phyloP scores from a whole-genome alignment of 2,888 invertebrate species.

The Stenichneumon culpator region DNA sequence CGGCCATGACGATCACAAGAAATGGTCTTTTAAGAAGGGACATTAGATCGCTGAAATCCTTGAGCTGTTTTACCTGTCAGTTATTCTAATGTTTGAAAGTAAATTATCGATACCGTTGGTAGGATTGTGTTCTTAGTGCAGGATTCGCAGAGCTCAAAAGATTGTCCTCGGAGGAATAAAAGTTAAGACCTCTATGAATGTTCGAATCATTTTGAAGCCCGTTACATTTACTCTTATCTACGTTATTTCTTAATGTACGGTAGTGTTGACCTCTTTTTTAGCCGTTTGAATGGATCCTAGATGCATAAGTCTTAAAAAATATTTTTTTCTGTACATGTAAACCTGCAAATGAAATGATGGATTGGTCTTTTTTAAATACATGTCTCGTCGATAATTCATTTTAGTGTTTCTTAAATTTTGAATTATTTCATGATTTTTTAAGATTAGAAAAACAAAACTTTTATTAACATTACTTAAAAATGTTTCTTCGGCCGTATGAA shows the following conservation, averaged over 20 bases:
- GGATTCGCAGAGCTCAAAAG: no score
- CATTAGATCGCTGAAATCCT: conserved; percentile 72
- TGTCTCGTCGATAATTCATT: not conserved
- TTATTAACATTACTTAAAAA: not conserved
- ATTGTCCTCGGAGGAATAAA: no score
- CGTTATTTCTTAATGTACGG: no score
- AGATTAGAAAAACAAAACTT: not conserved
- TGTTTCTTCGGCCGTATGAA: no score
- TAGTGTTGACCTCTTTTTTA: not conserved
- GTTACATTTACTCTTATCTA: no score
- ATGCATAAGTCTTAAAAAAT: not conserved
- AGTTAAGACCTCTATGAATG: no score
- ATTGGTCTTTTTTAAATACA: not conserved
- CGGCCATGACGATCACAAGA: conserved; percentile 87
- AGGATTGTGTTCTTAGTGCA: no score
- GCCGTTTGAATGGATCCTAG: not conserved
- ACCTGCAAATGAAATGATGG: not conserved
- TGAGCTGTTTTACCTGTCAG: not conserved
- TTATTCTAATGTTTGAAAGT: not conserved
- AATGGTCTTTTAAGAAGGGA: conserved; percentile 82
- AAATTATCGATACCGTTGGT: not conserved
- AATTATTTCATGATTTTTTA: not conserved
- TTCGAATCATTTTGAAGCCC: no score
- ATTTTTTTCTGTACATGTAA: not conserved
- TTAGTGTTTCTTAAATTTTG: not conserved